Evolutionary conservation across 2,113 vertebrate genomes (phyloP), one percentile per base, ranked within the genome.

Genomic region (Sardina pilchardus): DNA sequence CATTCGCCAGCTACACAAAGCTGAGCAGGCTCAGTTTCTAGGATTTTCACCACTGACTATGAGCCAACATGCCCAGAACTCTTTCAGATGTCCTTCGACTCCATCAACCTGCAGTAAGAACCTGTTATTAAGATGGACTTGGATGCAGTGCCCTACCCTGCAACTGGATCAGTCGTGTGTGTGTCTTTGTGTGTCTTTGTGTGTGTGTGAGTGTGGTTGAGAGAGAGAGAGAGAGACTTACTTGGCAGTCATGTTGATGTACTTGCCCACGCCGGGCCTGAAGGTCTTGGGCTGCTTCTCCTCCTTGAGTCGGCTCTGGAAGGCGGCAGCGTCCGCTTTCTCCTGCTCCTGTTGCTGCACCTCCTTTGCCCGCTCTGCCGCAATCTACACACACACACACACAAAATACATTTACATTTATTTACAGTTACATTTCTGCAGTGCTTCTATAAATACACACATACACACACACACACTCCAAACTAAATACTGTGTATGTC

Each of bases 201-300:
- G 82, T 47, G 56, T 36, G 34, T 75, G 67, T 36, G 47, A 12
- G 87, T 45, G 67, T 82, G 81, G 30, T 50, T 86, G 85, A 85
- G 83, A 42, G 10, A n/a, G 9, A 3, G 82, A 14, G 26, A 24
- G 44, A 10, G 86, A 21, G 36, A 16, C 97, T 97, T 92, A 99
- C 98, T 87, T 86, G 45, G 95, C 94, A 39, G 94, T 89, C 3
- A 95, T 96, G 92, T 96, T 97, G 90, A 99, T 99, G 91, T 99
- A 99, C 90, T 99, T 99, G 86, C 98, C 98, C 44, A 99, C 95
- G 0, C 98, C 98, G 43, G 94, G 90, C 10, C 96, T 96, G 90
- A 97, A 99, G 0, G 96, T 94, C 92, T 97, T 97, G 14, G 97
- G 98, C 0, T 92, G 88, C 83, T 94, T 90, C 24, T 91, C 92